Percentiles rank a stretch among this genome's conserved stretches.
Conservation (phyloP, 2,888 invertebrate species). For the Apoderus coryli region DNA sequence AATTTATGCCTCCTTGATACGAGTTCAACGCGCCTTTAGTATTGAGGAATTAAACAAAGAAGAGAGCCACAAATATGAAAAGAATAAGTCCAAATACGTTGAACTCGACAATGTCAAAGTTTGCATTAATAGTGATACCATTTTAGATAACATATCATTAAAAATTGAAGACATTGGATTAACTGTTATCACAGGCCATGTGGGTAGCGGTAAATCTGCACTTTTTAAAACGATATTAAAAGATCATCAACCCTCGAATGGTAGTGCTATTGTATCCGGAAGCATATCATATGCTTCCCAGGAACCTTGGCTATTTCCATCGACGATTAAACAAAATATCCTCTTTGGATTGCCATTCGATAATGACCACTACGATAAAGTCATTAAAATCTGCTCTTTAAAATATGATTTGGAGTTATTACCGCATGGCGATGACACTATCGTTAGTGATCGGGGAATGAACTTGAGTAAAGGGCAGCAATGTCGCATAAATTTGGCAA, state of each 20-base stretch:
- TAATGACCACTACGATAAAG: constrained; percentile 38
- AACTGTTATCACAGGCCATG: constrained; percentile 44
- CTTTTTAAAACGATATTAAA: constrained; percentile 30
- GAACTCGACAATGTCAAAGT: constrained; percentile 11
- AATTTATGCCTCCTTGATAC: constrained; percentile 16
- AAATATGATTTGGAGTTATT: constrained; percentile 53
- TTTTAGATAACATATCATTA: constrained; percentile 31
- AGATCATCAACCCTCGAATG: constrained; percentile 29
- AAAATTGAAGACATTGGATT: constrained; percentile 29
- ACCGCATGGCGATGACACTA: constrained; percentile 55
- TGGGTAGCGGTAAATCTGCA: constrained; percentile 46
- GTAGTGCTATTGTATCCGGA: constrained; percentile 30
- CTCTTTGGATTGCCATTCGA: constrained; percentile 51
- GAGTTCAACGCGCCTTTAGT: too few relatives aligned
- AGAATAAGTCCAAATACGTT: too few relatives aligned
- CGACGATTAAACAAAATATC: constrained; percentile 58
- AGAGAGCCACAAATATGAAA: too few relatives aligned
- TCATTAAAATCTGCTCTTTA: constrained; percentile 47
- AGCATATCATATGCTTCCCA: constrained; percentile 39
- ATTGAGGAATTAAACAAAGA: too few relatives aligned
- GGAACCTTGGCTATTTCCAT: constrained; percentile 43
- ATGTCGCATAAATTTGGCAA: constrained; percentile 61
- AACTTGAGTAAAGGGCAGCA: constrained; percentile 69
- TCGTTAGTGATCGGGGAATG: constrained; percentile 66
- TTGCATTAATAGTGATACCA: constrained; percentile 19